Evolutionary conservation across 2,888 invertebrate genomes (phyloP).

Genomic region (Pollenia amentaria): DNA sequence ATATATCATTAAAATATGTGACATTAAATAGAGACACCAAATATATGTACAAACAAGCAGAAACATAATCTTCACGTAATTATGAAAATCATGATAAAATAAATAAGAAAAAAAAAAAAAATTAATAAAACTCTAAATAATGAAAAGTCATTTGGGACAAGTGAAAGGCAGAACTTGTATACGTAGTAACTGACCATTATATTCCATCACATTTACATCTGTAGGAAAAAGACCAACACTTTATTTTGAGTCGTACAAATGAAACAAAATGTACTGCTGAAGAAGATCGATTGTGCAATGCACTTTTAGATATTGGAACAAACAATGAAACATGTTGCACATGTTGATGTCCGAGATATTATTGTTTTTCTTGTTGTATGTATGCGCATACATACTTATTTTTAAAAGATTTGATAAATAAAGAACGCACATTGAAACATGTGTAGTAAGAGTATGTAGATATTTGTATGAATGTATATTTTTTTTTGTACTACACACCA

Average conservation of each 20-base stretch:
- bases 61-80: slow-evolving; percentile 42
- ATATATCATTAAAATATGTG: neutral
- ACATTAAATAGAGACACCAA: neutral
- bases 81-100: neutral
- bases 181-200: slow-evolving; percentile 42
- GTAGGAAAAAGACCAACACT: slow-evolving; percentile 76
- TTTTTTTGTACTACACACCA: slow-evolving; percentile 43
- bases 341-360: slow-evolving; percentile 74
- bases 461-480: neutral
- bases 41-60: neutral
- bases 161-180: neutral
- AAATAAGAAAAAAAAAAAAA: neutral
- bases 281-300: slow-evolving; percentile 72
- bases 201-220: slow-evolving; percentile 34
- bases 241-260: slow-evolving; percentile 4
- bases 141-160: slow-evolving; percentile 5
- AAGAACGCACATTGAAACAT: slow-evolving; percentile 43
- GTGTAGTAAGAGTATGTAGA: slow-evolving; percentile 13
- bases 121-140: neutral
- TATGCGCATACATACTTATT: neutral
- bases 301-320: slow-evolving; percentile 53
- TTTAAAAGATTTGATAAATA: slow-evolving; percentile 35
- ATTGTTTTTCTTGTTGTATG: slow-evolving; percentile 51
- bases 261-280: slow-evolving; percentile 15
- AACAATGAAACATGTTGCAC: slow-evolving; percentile 78